Evolutionary conservation across 2,888 invertebrate species (phyloP).

Genomic region (Netelia fuscicornis): DNA sequence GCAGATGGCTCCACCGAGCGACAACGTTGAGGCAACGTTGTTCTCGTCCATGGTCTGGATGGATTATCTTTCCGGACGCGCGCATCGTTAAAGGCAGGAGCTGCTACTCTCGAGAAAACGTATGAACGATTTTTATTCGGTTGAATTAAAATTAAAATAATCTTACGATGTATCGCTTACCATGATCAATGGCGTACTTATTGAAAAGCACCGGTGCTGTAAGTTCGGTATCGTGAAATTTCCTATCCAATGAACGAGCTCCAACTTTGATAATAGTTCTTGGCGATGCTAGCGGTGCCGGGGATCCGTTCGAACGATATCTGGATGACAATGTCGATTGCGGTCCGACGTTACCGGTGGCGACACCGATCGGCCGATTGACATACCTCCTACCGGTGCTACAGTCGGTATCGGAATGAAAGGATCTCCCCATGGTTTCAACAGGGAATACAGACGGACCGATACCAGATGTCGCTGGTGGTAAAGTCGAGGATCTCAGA

Average conservation of each 20-base stretch:
- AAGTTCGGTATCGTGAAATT: constrained; percentile 83
- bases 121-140: too few species aligned
- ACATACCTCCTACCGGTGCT: constrained; percentile 80
- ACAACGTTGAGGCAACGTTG: constrained; percentile 71
- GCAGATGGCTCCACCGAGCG: constrained; percentile 76
- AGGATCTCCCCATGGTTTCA: constrained; percentile 85
- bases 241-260: constrained; percentile 80
- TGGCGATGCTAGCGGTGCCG: constrained; percentile 41
- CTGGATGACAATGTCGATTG: neutral
- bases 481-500: constrained; percentile 40
- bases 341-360: constrained; percentile 34
- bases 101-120: too few species aligned
- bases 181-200: constrained; percentile 88
- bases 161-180: neutral
- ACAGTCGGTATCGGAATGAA: constrained; percentile 91
- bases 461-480: neutral
- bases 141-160: neutral
- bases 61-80: neutral
- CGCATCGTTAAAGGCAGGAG: too few species aligned
- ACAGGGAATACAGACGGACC: constrained; percentile 85
- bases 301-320: constrained; percentile 27
- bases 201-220: constrained; percentile 89
- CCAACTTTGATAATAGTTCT: constrained; percentile 77
- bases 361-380: constrained; percentile 21
- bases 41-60: constrained; percentile 1